Conservation (phyloP, 2,797 vertebrate species). For the Florisuga fusca region DNA sequence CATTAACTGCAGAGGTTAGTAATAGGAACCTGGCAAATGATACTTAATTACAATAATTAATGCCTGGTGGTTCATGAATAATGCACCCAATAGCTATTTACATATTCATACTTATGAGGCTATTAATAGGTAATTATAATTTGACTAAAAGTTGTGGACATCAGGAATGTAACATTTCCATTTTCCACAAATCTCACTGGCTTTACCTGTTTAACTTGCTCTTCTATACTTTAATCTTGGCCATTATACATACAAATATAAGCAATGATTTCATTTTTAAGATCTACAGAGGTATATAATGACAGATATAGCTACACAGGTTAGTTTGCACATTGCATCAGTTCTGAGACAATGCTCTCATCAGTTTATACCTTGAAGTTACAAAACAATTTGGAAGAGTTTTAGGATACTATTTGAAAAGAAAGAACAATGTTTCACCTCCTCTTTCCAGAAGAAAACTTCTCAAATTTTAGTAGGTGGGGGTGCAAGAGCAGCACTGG, state of each 20-base stretch:
- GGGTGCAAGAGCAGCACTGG: background rate
- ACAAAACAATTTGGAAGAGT: background rate
- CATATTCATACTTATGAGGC: slow-evolving; percentile 56
- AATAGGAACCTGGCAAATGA: slow-evolving; percentile 61
- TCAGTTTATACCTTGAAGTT: background rate
- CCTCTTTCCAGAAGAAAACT: background rate
- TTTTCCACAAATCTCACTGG: background rate
- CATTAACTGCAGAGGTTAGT: slow-evolving; percentile 64
- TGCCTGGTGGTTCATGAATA: slow-evolving; percentile 69
- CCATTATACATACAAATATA: background rate
- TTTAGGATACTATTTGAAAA: background rate
- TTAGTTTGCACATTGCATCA: background rate
- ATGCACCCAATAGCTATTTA: slow-evolving; percentile 58
- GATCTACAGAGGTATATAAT: background rate
- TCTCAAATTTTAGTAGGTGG: background rate
- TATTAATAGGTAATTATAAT: slow-evolving; percentile 64
- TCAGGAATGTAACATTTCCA: slow-evolving; percentile 3
- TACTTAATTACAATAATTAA: slow-evolving; percentile 75
- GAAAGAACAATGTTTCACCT: background rate
- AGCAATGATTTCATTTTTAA: background rate
- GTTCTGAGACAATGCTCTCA: background rate
- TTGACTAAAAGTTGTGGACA: slow-evolving; percentile 31
- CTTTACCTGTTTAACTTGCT: background rate
- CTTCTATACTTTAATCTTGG: background rate
- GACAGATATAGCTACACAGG: background rate